A percentile compares a stretch with the other conserved stretches of the same genome.
These are phyloP conservation scores for Temnothorax ravouxi DNA, from an alignment of 2,888 invertebrate genomes.

Conservation along the genomic window DNA sequence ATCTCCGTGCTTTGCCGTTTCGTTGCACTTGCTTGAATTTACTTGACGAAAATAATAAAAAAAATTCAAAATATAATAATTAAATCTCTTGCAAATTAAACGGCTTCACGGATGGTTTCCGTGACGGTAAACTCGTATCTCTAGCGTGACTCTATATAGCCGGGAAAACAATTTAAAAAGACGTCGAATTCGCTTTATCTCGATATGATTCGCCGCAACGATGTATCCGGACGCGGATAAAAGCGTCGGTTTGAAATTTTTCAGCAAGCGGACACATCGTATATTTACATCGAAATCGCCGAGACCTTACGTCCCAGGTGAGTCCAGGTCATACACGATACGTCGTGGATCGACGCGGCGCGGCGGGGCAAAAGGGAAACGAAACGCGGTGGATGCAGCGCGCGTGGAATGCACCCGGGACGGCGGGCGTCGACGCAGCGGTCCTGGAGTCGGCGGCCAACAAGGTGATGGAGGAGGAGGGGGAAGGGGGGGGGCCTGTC, in stretches of 20 bases:
- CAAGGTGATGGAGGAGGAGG: too few species aligned
- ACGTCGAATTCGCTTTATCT: neutral
- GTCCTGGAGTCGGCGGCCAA: slow-evolving; percentile 18
- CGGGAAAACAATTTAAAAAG: neutral
- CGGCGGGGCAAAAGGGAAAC: neutral
- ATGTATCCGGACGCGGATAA: too few species aligned
- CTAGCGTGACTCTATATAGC: neutral
- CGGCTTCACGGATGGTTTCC: neutral
- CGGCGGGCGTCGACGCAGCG: slow-evolving; percentile 28
- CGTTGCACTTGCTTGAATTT: neutral
- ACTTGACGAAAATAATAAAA: neutral
- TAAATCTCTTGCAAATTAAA: neutral
- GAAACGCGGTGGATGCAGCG: neutral
- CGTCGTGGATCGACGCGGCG: neutral
- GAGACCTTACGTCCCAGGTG: neutral
- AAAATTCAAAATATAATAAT: neutral
- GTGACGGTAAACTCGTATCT: neutral
- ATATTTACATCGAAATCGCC: neutral
- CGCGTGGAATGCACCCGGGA: slow-evolving; percentile 16
- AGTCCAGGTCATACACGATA: too few species aligned
- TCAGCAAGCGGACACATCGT: too few species aligned
- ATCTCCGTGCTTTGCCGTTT: too few species aligned
- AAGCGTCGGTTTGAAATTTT: too few species aligned
- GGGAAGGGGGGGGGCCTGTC: slow-evolving; percentile 5
- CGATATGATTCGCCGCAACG: too few species aligned